phyloP scores from a whole-genome alignment of 2,888 invertebrate genomes.

The Eupithecia exiguata region DNA sequence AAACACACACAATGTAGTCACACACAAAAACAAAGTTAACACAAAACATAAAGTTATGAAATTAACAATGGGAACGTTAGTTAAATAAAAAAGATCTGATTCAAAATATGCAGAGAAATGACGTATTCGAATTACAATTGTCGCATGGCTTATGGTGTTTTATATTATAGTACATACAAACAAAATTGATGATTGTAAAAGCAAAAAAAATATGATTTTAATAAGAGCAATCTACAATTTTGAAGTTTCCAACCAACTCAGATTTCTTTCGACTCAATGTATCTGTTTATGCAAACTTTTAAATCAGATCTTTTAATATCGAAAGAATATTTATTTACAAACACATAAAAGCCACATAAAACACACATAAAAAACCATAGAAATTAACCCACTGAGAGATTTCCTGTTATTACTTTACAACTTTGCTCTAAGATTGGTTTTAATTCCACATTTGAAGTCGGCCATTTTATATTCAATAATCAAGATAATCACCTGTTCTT shows the following conservation, averaged over 20 bases:
- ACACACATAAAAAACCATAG: background rate
- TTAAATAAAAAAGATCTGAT: background rate
- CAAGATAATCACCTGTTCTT: conserved; percentile 91
- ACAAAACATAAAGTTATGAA: background rate
- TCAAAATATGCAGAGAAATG: background rate
- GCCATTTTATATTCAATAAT: background rate
- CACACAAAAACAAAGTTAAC: conserved; percentile 43
- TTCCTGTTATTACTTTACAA: background rate
- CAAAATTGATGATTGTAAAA: background rate
- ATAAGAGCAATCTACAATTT: no score
- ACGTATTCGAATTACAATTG: background rate
- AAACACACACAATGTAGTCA: conserved; percentile 56
- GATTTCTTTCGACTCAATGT: background rate
- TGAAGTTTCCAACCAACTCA: no score
- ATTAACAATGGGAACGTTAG: background rate
- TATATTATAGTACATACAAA: background rate
- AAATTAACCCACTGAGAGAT: background rate
- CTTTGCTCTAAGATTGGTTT: background rate
- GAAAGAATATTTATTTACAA: background rate
- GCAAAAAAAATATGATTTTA: no score
- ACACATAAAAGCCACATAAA: background rate
- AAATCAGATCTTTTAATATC: background rate
- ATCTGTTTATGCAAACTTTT: background rate
- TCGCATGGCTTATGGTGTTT: background rate
- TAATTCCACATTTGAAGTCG: background rate